Conservation (phyloP, 1,140 invertebrate genomes). For the Drosophila grimshawi region DNA sequence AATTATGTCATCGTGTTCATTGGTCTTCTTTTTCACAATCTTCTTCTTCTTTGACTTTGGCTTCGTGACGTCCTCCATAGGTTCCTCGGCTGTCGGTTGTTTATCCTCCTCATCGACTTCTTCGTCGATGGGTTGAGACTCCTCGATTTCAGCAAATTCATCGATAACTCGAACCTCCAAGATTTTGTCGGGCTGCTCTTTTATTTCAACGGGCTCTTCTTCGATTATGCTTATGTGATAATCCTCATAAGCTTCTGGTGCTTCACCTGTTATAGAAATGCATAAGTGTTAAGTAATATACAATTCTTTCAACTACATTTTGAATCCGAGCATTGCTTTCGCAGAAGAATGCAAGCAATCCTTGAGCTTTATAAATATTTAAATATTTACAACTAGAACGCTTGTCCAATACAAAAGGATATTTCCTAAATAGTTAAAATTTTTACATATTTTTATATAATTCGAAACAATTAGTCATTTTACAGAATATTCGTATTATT, state of each 20-base stretch:
- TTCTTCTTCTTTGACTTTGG: conserved; percentile 76
- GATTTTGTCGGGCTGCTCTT: conserved; percentile 62
- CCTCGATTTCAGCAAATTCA: conserved; percentile 57
- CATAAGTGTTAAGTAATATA: conserved; percentile 37
- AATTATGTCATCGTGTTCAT: conserved; percentile 81
- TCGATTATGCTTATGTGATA: conserved; percentile 77
- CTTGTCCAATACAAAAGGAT: conserved; percentile 32
- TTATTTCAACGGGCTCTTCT: conserved; percentile 67
- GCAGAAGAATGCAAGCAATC: conserved; percentile 63
- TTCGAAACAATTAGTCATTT: conserved; percentile 33
- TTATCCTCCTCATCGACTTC: conserved; percentile 71
- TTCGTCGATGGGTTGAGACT: conserved; percentile 73
- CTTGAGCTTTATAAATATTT: conserved; percentile 50
- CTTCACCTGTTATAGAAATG: conserved; percentile 76
- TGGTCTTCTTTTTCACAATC: conserved; percentile 72
- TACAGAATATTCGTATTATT: conserved; percentile 2
- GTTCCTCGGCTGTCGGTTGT: conserved; percentile 40
- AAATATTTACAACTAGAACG: conserved; percentile 60
- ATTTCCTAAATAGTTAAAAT: conserved; percentile 23
- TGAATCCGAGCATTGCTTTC: conserved; percentile 69
- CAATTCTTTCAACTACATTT: background rate
- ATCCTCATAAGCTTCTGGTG: conserved; percentile 68
- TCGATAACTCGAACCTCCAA: conserved; percentile 71
- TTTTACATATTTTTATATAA: conserved; percentile 20
- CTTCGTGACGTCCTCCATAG: conserved; percentile 54